phyloP scores from a whole-genome alignment of 2,797 vertebrate genomes.

The Fistularia commersonii region DNA sequence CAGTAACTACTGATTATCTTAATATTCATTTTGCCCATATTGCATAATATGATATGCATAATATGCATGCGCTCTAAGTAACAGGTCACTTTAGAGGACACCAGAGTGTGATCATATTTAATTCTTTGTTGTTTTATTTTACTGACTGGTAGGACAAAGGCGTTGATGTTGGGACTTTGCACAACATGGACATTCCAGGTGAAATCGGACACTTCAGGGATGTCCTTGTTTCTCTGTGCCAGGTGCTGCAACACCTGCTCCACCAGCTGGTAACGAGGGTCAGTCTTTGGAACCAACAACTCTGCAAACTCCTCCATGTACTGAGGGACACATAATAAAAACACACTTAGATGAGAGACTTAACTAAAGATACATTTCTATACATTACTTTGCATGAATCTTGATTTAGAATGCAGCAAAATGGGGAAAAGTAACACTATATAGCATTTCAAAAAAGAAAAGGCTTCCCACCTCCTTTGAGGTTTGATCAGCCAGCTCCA shows the following conservation, averaged over 20 bases:
- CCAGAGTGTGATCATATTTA: too few relatives aligned
- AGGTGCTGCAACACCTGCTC: constrained; percentile 79
- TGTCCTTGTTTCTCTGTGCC: constrained; percentile 84
- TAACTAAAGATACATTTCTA: not conserved
- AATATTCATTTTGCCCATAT: too few relatives aligned
- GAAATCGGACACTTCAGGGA: constrained; percentile 79
- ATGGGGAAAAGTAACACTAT: too few relatives aligned
- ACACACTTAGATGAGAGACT: not conserved
- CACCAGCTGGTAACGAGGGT: constrained; percentile 81
- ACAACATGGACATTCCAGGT: constrained; percentile 88
- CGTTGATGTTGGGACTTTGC: constrained; percentile 79
- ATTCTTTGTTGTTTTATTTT: too few relatives aligned
- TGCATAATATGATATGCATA: too few relatives aligned
- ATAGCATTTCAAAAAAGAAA: too few relatives aligned
- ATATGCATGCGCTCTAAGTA: too few relatives aligned
- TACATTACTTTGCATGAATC: not conserved
- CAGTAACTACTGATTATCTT: too few relatives aligned
- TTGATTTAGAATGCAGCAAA: too few relatives aligned
- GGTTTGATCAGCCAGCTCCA: constrained; percentile 80
- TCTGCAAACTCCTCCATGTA: constrained; percentile 83
- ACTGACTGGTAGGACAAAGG: constrained; percentile 93
- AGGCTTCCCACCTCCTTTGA: constrained; percentile 79
- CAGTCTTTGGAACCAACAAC: constrained; percentile 76
- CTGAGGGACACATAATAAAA: constrained; percentile 58
- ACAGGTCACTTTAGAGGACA: too few relatives aligned